Percentiles rank a stretch among this genome's conserved stretches.
Conservation (phyloP, 2,797 vertebrate species). For the Acanthopagrus latus region DNA sequence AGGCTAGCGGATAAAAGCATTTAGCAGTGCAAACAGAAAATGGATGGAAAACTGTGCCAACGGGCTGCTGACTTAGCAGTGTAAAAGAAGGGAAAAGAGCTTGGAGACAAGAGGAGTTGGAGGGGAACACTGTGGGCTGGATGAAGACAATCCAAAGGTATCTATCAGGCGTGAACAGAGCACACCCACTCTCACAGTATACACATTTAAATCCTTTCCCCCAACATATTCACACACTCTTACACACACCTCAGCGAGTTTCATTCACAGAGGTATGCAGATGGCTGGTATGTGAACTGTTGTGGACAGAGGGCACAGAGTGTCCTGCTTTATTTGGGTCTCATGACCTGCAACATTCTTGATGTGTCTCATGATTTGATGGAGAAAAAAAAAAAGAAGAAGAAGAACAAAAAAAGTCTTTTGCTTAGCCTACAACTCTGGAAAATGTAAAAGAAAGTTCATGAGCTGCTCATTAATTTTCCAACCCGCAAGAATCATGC, state of each 20-base stretch:
- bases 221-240: slow-evolving; percentile 10
- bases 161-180: slow-evolving; percentile 49
- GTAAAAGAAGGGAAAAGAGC: slow-evolving; percentile 28
- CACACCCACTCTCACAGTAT: slow-evolving; percentile 45
- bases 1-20: slow-evolving; percentile 54
- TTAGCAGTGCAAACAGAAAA: slow-evolving; percentile 63
- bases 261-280: slow-evolving; percentile 49
- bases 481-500: neutral
- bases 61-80: slow-evolving; percentile 64
- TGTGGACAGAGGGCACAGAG: slow-evolving; percentile 20
- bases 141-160: slow-evolving; percentile 39
- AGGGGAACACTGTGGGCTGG: slow-evolving; percentile 27
- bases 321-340: slow-evolving; percentile 42
- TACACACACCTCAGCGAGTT: slow-evolving; percentile 17
- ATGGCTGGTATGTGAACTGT: slow-evolving; percentile 34
- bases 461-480: slow-evolving; percentile 5
- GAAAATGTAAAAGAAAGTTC: neutral
- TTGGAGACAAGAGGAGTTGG: slow-evolving; percentile 20
- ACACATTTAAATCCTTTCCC: slow-evolving; percentile 35
- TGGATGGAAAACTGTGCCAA: slow-evolving; percentile 48
- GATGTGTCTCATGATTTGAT: slow-evolving; percentile 52
- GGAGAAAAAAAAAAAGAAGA: too few species aligned
- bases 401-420: neutral
- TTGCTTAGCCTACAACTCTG: neutral
- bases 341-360: slow-evolving; percentile 51